Conservation (phyloP, 2,113 vertebrate species). For the Microcebus murinus region DNA sequence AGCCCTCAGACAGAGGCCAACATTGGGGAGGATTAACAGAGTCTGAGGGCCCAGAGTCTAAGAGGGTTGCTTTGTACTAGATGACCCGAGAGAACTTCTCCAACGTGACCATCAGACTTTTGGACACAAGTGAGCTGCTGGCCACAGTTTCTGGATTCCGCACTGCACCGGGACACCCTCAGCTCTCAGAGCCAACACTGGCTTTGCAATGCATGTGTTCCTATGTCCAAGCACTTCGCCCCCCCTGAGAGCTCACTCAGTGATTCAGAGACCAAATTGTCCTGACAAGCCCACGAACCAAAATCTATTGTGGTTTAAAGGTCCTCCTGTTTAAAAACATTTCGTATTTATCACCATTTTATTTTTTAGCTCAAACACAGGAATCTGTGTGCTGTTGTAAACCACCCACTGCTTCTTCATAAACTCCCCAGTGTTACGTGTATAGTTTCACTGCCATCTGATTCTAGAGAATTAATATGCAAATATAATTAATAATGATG, state of each 20-base stretch:
- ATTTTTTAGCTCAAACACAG: background rate
- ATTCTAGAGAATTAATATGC: conserved; percentile 9
- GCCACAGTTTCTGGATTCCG: conserved; percentile 79
- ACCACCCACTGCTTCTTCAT: background rate
- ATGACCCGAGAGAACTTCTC: conserved; percentile 72
- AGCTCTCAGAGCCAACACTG: conserved; percentile 77
- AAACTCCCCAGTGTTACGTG: background rate
- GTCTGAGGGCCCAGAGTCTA: background rate
- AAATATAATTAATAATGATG: background rate
- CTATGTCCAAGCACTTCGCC: conserved; percentile 66
- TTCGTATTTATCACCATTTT: background rate
- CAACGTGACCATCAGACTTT: conserved; percentile 69
- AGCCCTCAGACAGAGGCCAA: conserved; percentile 27
- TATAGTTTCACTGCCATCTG: background rate
- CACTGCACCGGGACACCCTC: conserved; percentile 74
- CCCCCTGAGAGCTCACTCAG: conserved; percentile 52
- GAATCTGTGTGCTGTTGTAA: background rate
- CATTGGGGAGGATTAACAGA: conserved; percentile 58
- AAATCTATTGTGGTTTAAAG: background rate
- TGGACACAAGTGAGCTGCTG: conserved; percentile 79
- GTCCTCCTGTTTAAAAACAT: background rate
- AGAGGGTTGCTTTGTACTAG: conserved; percentile 62
- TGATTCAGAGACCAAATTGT: conserved; percentile 75
- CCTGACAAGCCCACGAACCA: conserved; percentile 59
- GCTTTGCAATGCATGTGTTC: conserved; percentile 76